Evolutionary conservation across 2,888 invertebrate species (phyloP), one percentile per base, ranked within the genome.

Genomic region (Stictocephala bisonia): DNA sequence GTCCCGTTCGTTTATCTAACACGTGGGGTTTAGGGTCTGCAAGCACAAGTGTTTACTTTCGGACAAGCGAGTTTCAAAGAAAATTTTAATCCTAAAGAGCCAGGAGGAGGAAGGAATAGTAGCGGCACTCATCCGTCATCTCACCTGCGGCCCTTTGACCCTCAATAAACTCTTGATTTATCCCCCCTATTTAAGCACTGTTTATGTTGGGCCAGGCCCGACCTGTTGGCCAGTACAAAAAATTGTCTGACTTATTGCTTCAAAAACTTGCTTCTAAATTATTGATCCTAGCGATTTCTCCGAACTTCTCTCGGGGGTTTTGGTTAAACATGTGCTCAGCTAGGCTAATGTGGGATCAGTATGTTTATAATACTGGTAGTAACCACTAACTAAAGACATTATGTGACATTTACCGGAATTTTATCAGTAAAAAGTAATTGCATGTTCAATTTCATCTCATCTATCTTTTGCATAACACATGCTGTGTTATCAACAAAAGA

Each of bases 111-210:
- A 22, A 4, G 44, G 44, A n/a, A 44, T 9, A n/a, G 44, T 15
- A 4, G 7, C 9, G 4, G 7, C 44, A 15, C 7, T 7, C 44
- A 4, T 15, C 15, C n/a, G 9, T 15, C 44, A 44, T 6, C 44
- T 15, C 31, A 58, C 40, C n/a, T 11, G 20, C 51, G 51, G 51
- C 51, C 51, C 24, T 51, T 51, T 64, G 44, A 44, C 64, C 64
- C 44, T 26, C 40, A 40, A 64, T 64, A 64, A 41, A 64, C 64
- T 18, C 44, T 64, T 22, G 15, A 44, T 64, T 64, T 64, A 64
- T 64, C 40, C 44, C 31, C 60, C 3, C 29, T 60, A 60, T 60
- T 60, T 60, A 31, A 60, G 20, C 60, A 60, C 60, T 60, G 60
- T 60, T 60, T 60, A 60, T 60, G 60, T 60, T 40, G 35, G 6